Evolutionary conservation across 2,113 vertebrate species (phyloP), one percentile per base, ranked within the genome.

Genomic region (Microtus richardsoni): DNA sequence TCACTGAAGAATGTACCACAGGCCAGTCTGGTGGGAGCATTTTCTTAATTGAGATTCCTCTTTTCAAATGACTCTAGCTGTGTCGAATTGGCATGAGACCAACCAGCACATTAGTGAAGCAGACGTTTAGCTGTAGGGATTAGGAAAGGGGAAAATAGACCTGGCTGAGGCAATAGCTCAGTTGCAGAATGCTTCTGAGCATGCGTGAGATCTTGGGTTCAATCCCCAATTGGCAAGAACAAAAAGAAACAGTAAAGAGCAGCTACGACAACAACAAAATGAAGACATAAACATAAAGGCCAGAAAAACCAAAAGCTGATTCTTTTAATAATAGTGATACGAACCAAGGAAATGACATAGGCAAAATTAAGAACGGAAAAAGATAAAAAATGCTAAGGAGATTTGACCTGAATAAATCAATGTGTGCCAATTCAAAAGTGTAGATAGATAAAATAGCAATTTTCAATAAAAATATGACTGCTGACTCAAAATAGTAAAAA

Each of bases 291-390:
- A 36, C 33, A 88, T 75, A 0, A 44, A 49, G 21, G 24, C 33
- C 92, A 71, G 91, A 60, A 89, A 89, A 86, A 41, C 14, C 28
- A 93, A 78, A 89, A 89, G 19, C 84, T 17, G 3, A 24, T 89
- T 88, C 22, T 70, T 49, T n/a, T 68, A 86, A n/a, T 41, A 80
- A 4, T 68, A 82, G 47, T 74, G 26, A 75, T 28, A 89, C 17
- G 58, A 93, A 62, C 58, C 36, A 94, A 68, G 13, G 89, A 49
- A 66, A 58, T 41, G 41, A 47, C 70, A 92, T 91, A 77, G 58
- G 13, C 11, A 84, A 64, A 73, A 36, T 49, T 86, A 93, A 91
- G 44, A 93, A 33, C 84, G 26, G 83, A 47, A 68, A 87, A 60
- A 58, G 17, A n/a, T 10, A 80, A 74, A 8, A n/a, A 79, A 39